Conservation (phyloP, 2,888 invertebrate species). For the Clanis bilineata region DNA sequence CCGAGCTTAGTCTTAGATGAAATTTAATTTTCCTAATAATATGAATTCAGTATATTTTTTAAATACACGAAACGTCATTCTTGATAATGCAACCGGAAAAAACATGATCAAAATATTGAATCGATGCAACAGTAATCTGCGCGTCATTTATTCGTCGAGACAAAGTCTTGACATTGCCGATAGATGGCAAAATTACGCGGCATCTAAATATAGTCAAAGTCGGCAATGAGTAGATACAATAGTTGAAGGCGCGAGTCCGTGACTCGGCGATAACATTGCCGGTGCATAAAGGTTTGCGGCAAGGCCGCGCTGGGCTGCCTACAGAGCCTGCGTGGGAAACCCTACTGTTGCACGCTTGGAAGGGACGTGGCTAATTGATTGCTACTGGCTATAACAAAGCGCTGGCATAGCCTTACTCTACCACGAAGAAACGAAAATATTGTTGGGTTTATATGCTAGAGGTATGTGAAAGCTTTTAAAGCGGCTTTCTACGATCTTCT, state of each 20-base stretch:
- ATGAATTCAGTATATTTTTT: too few species aligned
- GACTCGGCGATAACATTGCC: constrained; percentile 44
- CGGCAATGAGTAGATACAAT: constrained; percentile 33
- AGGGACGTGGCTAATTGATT: neutral
- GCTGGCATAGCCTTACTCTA: neutral
- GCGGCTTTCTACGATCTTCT: too few species aligned
- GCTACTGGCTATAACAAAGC: neutral
- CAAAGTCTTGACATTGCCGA: neutral
- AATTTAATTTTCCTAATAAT: too few species aligned
- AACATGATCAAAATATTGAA: neutral
- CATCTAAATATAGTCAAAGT: constrained; percentile 22
- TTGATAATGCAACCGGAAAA: too few species aligned
- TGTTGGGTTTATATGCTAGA: too few species aligned
- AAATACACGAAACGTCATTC: too few species aligned
- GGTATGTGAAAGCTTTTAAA: too few species aligned
- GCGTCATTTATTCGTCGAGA: neutral
- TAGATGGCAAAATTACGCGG: constrained; percentile 1
- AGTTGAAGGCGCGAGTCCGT: constrained; percentile 40
- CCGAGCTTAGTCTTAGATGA: too few species aligned
- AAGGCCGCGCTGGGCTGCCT: constrained; percentile 56
- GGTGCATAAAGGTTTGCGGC: constrained; percentile 62
- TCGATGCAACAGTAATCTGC: neutral
- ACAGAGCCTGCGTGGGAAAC: constrained; percentile 50
- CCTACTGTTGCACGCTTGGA: constrained; percentile 31
- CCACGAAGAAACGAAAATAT: neutral